Evolutionary conservation across 2,113 vertebrate species (phyloP).

Genomic region (Zosterops lateralis): DNA sequence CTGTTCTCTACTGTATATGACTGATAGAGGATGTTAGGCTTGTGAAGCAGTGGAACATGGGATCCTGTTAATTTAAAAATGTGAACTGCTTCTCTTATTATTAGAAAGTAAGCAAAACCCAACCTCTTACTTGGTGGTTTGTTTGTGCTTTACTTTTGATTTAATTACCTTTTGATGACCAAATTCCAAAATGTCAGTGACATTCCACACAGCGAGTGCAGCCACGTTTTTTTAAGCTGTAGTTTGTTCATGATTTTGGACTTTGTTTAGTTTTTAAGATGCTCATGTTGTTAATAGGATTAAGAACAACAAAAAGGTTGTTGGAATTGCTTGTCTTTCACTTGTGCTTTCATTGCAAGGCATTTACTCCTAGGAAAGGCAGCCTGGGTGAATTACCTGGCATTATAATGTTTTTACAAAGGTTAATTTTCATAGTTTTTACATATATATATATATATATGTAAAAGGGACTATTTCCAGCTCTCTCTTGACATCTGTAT

Average conservation of each 20-base stretch:
- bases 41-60: background rate
- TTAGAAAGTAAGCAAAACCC: background rate
- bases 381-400: background rate
- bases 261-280: background rate
- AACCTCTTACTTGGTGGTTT: background rate
- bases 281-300: background rate
- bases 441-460: no score
- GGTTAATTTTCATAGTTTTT: background rate
- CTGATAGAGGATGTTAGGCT: background rate
- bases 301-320: background rate
- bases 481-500: background rate
- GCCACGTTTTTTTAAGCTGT: background rate
- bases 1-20: background rate
- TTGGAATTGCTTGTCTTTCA: background rate
- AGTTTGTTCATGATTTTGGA: background rate
- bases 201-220: background rate
- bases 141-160: background rate
- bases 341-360: background rate
- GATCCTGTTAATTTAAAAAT: background rate
- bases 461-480: background rate
- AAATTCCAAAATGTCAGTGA: background rate
- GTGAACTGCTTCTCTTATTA: background rate
- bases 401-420: background rate
- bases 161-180: background rate
- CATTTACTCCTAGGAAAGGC: background rate